Conservation (phyloP, 2,113 vertebrate genomes). For the Colossoma macropomum region DNA sequence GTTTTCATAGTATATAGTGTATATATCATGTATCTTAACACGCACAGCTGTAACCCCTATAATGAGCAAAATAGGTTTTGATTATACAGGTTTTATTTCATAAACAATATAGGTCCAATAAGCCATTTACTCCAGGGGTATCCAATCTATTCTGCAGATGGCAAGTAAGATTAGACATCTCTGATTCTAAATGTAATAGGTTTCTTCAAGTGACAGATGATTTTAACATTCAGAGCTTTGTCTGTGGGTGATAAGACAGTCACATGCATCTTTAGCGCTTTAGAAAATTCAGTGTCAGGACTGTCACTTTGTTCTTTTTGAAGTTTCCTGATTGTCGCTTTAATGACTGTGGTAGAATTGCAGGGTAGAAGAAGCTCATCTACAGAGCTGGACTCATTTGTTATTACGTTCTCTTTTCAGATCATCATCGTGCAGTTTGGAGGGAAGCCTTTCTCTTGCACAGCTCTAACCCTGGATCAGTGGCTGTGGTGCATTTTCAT, state of each 20-base stretch:
- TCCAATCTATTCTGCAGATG: too few relatives aligned
- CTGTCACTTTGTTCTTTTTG: not conserved
- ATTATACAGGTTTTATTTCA: too few relatives aligned
- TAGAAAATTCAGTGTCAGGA: not conserved
- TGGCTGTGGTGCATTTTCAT: slow-evolving; percentile 99
- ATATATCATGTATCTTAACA: not conserved
- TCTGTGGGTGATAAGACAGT: not conserved
- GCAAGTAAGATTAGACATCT: too few relatives aligned
- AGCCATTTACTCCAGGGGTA: too few relatives aligned
- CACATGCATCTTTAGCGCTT: not conserved
- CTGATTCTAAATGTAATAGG: too few relatives aligned
- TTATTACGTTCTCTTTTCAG: slow-evolving; percentile 67
- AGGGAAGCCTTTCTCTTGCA: slow-evolving; percentile 96
- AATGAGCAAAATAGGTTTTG: not conserved
- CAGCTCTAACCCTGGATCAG: slow-evolving; percentile 87
- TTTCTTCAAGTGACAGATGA: too few relatives aligned
- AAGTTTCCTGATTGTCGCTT: too few relatives aligned
- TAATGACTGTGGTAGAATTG: not conserved
- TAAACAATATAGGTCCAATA: too few relatives aligned
- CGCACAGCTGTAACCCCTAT: not conserved
- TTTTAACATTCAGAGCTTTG: too few relatives aligned
- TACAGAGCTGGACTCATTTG: not conserved
- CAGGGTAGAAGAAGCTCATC: not conserved
- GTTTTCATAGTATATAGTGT: not conserved
- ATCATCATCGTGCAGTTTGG: slow-evolving; percentile 96